Evolutionary conservation across 2,113 vertebrate species (phyloP).

Genomic region (Sterrhoptilus dennistouni): DNA sequence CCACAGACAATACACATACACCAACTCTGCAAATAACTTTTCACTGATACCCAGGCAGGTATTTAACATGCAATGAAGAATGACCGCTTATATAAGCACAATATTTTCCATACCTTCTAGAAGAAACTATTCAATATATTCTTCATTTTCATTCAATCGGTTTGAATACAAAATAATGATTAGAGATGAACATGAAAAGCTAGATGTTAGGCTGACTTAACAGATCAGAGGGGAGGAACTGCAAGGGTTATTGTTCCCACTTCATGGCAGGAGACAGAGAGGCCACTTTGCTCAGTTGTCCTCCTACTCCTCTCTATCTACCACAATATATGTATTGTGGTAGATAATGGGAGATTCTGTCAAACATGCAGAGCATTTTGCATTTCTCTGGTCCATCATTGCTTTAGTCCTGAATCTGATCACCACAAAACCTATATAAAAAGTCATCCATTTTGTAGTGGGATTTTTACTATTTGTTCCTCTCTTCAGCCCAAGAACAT

Average conservation of each 20-base stretch:
- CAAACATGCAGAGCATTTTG: neutral
- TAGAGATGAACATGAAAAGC: neutral
- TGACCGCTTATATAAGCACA: neutral
- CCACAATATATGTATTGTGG: neutral
- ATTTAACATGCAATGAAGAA: neutral
- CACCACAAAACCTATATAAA: neutral
- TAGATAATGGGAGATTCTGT: neutral
- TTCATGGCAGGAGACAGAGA: neutral
- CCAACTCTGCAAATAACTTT: neutral
- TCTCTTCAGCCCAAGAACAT: neutral
- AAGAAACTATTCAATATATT: neutral
- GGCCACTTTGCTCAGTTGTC: neutral
- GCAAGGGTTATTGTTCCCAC: neutral
- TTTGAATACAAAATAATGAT: neutral
- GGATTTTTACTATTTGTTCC: neutral
- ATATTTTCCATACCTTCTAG: neutral
- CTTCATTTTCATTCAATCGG: neutral
- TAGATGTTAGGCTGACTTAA: neutral
- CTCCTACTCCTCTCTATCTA: neutral
- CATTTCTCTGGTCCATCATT: neutral
- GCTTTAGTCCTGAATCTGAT: neutral
- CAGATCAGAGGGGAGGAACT: neutral
- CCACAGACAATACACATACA: neutral
- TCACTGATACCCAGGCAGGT: neutral
- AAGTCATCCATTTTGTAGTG: neutral